A percentile compares a stretch with the other conserved stretches of the same genome.
These are phyloP conservation scores for Proales similis DNA, from an alignment of 1,140 invertebrate species.

Conservation along the genomic window DNA sequence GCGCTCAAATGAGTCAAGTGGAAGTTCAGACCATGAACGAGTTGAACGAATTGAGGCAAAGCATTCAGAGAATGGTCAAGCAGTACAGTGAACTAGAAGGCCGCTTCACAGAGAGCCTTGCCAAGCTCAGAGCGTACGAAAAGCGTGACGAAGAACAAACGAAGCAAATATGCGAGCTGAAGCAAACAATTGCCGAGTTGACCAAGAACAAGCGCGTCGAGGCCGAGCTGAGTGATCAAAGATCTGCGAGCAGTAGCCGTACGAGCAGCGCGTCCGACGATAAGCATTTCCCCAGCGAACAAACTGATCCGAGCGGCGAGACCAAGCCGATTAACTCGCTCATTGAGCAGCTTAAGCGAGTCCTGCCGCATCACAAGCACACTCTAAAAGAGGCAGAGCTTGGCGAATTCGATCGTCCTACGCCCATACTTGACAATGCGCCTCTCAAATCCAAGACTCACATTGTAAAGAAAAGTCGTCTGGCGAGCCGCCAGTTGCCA, in stretches of 20 bases:
- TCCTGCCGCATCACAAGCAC: conserved; percentile 13
- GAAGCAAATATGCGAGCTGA: conserved; percentile 10
- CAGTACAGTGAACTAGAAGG: conserved; percentile 28
- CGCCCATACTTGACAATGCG: conserved; percentile 31
- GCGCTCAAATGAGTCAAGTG: conserved; percentile 13
- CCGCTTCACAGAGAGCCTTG: conserved; percentile 17
- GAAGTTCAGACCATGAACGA: conserved; percentile 23
- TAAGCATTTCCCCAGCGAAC: neutral
- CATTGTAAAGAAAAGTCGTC: conserved; percentile 10
- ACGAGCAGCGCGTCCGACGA: neutral
- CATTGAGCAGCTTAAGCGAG: conserved; percentile 30
- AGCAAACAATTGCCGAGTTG: conserved; percentile 31
- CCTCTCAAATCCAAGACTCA: conserved; percentile 26
- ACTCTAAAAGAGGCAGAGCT: neutral
- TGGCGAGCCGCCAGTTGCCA: conserved; percentile 25
- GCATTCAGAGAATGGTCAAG: conserved; percentile 31
- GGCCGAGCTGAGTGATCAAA: neutral
- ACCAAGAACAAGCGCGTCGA: neutral
- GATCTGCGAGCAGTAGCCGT: neutral
- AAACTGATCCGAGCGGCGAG: neutral
- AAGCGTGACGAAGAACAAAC: conserved; percentile 33
- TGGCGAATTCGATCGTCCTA: conserved; percentile 9
- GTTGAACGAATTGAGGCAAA: conserved; percentile 4
- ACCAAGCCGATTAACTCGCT: neutral
- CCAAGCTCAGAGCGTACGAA: conserved; percentile 31